Percentiles rank a stretch among this genome's conserved stretches.
Evolutionary conservation across 2,888 invertebrate species (phyloP).

Genomic region (Leucoma salicis): DNA sequence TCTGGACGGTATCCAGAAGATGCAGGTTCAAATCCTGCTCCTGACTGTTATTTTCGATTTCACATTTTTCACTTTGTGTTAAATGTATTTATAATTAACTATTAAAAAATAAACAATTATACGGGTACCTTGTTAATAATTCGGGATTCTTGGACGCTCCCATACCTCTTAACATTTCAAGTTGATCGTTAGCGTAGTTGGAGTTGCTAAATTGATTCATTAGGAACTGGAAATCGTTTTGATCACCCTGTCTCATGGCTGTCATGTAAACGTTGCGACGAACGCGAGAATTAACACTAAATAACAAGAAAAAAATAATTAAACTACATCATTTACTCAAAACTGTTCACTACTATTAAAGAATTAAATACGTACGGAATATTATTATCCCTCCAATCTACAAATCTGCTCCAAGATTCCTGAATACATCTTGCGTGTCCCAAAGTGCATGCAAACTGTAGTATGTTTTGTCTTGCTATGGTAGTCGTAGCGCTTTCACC

Average conservation of each 20-base stretch:
- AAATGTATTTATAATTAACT: neutral
- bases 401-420: conserved; percentile 55
- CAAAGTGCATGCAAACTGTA: conserved; percentile 85
- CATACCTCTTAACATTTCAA: conserved; percentile 73
- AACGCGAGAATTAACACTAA: conserved; percentile 81
- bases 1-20: no score
- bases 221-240: conserved; percentile 83
- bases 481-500: conserved; percentile 56
- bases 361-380: conserved; percentile 7
- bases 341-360: neutral
- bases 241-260: conserved; percentile 82
- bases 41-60: no score
- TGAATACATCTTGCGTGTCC: conserved; percentile 80
- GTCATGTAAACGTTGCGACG: conserved; percentile 83
- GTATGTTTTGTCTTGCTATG: conserved; percentile 75
- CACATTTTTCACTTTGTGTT: no score
- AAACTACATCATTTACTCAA: neutral
- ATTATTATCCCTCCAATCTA: conserved; percentile 36
- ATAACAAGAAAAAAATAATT: conserved; percentile 8
- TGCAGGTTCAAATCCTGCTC: no score
- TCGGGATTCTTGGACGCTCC: conserved; percentile 62
- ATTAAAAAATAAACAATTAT: neutral
- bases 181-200: conserved; percentile 71
- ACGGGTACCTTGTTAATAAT: conserved; percentile 52
- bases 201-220: conserved; percentile 48